Base-by-base conservation (phyloP, 2,797 vertebrate genomes). In the Sebastiscus tertius region DNA sequence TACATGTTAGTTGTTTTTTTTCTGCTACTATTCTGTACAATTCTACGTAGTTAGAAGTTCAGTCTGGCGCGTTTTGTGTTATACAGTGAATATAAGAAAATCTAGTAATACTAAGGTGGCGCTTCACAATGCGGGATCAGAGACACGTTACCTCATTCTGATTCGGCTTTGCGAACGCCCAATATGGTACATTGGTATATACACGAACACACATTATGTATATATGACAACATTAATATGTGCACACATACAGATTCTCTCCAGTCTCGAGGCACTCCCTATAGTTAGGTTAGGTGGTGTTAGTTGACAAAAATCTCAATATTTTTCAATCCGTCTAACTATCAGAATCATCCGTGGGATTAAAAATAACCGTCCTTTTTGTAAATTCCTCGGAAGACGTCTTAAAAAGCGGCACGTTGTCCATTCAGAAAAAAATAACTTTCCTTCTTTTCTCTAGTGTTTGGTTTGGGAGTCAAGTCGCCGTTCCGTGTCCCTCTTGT, bases 261-360 rank as follows among this genome's bases (percentile, higher is more conserved):
- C 82, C 91, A 89, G 86, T 93, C 89, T 91, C 75, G 93, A 96
- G 95, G 94, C 94, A 94, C 94, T 93, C 91, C 91, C 93, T 94
- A 87, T 49, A 75, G 82, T 89, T 94, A 88, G 83, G 80, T 93
- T 93, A 93, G 93, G 93, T 88, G 90, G 91, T 93, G 92, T 95
- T 93, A 94, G 87, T 93, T 72, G 87, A 93, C 91, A 94, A 91
- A 89, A 88, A 92, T 79, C 72, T 71, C 77, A 58, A 34, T 79
- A 68, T 85, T 79, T 84, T 84, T 86, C 81, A 81, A 62, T 89
- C 69, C 18, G 36, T 86, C 82, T 81, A 88, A 79, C 87, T 75
- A 86, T 82, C 82, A 76, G 82, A 90, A 91, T 90, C 75, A 83
- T 90, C 87, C 61, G 27, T 71, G 85, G 72, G 66, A 86, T 79